Evolutionary conservation across 2,797 vertebrate species (phyloP).

Genomic region (Momotus momota): DNA sequence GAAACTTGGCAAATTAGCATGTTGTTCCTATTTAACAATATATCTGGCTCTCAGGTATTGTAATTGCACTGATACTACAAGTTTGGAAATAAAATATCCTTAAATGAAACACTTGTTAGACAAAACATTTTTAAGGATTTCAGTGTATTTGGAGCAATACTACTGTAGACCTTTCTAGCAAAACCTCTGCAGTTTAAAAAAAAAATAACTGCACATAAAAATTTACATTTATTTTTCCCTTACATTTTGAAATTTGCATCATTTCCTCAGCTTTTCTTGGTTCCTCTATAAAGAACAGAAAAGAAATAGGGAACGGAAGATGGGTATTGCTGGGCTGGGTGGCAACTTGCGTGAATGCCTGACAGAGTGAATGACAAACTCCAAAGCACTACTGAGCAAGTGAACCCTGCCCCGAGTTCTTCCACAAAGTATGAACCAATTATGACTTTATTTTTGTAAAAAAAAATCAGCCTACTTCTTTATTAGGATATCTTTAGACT

Average conservation of each 20-base stretch:
- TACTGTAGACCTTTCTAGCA: neutral
- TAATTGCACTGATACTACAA: neutral
- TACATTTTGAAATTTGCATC: neutral
- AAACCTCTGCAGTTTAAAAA: neutral
- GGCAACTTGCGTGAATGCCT: neutral
- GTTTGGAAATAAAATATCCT: neutral
- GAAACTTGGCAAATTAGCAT: neutral
- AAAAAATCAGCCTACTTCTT: neutral
- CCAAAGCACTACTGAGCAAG: neutral
- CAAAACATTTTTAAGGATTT: neutral
- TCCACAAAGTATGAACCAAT: neutral
- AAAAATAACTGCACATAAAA: neutral
- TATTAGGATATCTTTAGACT: neutral
- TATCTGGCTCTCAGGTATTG: neutral
- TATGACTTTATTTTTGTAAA: neutral
- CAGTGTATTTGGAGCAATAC: neutral
- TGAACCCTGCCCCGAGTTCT: neutral
- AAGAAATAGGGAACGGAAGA: neutral
- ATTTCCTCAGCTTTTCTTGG: neutral
- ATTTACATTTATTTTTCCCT: neutral
- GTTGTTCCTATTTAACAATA: neutral
- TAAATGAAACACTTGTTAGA: neutral
- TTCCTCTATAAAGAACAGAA: neutral
- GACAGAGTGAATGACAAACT: neutral
- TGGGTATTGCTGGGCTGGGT: neutral